Conservation (phyloP, 2,113 vertebrate genomes). For the Xenus cinereus region DNA sequence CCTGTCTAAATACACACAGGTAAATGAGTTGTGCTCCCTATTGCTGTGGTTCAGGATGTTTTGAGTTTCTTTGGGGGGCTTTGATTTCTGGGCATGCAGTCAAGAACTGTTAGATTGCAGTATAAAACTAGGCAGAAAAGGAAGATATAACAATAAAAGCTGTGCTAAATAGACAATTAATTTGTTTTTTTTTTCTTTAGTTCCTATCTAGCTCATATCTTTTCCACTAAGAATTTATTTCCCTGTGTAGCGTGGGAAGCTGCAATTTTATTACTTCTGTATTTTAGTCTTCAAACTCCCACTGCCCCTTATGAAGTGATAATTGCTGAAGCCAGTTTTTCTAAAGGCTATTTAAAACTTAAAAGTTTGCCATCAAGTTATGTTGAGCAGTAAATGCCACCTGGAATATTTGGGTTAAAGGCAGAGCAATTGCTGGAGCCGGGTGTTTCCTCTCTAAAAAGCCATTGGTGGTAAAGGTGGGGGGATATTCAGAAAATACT, state of each 20-base stretch:
- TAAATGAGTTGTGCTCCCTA: background rate
- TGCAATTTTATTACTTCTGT: slow-evolving; percentile 60
- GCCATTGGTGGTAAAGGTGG: background rate
- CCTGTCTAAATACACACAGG: background rate
- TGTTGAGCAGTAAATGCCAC: slow-evolving; percentile 19
- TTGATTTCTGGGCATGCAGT: background rate
- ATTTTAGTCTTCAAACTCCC: slow-evolving; percentile 66
- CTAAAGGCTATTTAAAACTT: slow-evolving; percentile 42
- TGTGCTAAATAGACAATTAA: slow-evolving; percentile 7
- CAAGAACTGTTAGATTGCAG: background rate
- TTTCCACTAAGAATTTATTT: slow-evolving; percentile 42
- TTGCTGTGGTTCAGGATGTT: background rate
- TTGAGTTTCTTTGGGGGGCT: background rate
- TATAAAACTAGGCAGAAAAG: background rate
- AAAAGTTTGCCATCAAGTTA: background rate
- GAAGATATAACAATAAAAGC: background rate
- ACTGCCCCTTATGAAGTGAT: slow-evolving; percentile 56
- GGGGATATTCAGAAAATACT: background rate
- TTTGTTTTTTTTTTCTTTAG: slow-evolving; percentile 25
- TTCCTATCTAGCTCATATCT: background rate
- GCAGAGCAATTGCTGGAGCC: background rate
- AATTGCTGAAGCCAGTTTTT: slow-evolving; percentile 61
- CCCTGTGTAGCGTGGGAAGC: slow-evolving; percentile 51
- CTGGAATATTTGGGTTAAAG: slow-evolving; percentile 7
- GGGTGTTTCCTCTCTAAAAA: background rate